These are phyloP conservation scores for Achatina immaculata DNA, from an alignment of 1,140 invertebrate genomes.

Conservation along the genomic window DNA sequence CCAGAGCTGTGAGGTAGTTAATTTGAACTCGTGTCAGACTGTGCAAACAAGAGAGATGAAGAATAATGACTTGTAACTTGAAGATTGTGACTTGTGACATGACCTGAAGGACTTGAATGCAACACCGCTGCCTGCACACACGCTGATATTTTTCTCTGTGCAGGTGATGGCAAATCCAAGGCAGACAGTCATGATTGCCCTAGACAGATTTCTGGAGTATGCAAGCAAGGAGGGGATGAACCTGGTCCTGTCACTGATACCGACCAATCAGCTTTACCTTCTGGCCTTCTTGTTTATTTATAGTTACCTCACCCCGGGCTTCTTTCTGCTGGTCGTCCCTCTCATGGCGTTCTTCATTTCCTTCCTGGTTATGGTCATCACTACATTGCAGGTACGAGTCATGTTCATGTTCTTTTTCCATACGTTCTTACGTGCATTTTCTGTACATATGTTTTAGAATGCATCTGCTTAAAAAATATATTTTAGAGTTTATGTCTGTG, in stretches of 20 bases:
- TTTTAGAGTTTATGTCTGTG: too few relatives aligned
- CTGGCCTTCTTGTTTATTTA: slow-evolving; percentile 80
- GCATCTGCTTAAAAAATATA: background rate
- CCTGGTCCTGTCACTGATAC: slow-evolving; percentile 83
- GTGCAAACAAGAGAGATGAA: too few relatives aligned
- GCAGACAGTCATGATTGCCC: slow-evolving; percentile 78
- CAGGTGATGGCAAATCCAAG: slow-evolving; percentile 58
- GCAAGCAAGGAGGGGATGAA: slow-evolving; percentile 85
- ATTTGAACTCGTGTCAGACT: too few relatives aligned
- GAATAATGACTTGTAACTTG: too few relatives aligned
- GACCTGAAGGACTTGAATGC: too few relatives aligned
- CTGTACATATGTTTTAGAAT: too few relatives aligned
- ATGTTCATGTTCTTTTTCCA: too few relatives aligned
- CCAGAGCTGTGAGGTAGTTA: too few relatives aligned
- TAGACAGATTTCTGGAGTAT: slow-evolving; percentile 83
- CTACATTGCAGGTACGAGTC: slow-evolving; percentile 76
- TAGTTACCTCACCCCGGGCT: slow-evolving; percentile 78
- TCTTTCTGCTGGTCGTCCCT: slow-evolving; percentile 78
- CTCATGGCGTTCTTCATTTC: slow-evolving; percentile 81
- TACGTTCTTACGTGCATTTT: too few relatives aligned
- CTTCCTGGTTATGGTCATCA: slow-evolving; percentile 80
- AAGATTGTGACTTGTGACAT: too few relatives aligned
- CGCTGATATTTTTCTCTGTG: too few relatives aligned
- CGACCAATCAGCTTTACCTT: slow-evolving; percentile 78
- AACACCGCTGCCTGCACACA: too few relatives aligned